These are phyloP conservation scores for Oscheius sp. DNA, from an alignment of 2,888 invertebrate species.

Conservation along the genomic window DNA sequence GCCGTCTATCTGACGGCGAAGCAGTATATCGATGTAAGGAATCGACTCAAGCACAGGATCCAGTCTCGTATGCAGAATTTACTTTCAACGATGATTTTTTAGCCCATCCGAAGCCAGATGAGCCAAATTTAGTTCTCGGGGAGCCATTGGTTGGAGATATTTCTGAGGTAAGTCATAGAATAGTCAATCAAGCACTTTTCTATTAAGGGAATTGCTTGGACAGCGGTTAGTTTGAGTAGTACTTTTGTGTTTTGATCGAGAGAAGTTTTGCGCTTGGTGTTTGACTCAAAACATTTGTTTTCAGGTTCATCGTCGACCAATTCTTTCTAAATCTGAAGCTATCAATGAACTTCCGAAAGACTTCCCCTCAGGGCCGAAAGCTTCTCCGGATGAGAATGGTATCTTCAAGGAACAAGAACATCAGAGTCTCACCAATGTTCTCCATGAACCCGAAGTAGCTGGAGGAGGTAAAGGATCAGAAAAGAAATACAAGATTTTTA, in stretches of 20 bases:
- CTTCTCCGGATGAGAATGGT: conserved; percentile 32
- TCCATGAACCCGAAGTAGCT: conserved; percentile 15
- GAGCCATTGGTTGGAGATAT: conserved; percentile 42
- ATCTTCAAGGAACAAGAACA: conserved; percentile 29
- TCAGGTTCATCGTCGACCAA: conserved; percentile 46
- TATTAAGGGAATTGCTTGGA: too few species aligned
- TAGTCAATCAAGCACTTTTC: too few species aligned
- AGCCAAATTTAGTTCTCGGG: conserved; percentile 32
- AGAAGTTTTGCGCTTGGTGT: too few species aligned
- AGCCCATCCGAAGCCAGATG: conserved; percentile 10
- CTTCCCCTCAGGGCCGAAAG: conserved; percentile 38
- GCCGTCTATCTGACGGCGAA: conserved; percentile 40
- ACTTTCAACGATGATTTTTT: neutral
- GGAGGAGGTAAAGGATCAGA: conserved; percentile 6
- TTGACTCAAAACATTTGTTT: too few species aligned
- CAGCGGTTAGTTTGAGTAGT: too few species aligned
- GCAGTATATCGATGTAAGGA: conserved; percentile 34
- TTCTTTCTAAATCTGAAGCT: conserved; percentile 36
- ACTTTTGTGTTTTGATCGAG: too few species aligned
- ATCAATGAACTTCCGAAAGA: conserved; percentile 37
- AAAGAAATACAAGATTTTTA: too few species aligned
- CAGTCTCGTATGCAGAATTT: neutral
- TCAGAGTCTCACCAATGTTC: neutral
- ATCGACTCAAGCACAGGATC: conserved; percentile 26
- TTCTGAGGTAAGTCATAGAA: conserved; percentile 22